These are phyloP conservation scores for Chloroceryle inda DNA, from an alignment of 2,797 vertebrate genomes.

Conservation along the genomic window DNA sequence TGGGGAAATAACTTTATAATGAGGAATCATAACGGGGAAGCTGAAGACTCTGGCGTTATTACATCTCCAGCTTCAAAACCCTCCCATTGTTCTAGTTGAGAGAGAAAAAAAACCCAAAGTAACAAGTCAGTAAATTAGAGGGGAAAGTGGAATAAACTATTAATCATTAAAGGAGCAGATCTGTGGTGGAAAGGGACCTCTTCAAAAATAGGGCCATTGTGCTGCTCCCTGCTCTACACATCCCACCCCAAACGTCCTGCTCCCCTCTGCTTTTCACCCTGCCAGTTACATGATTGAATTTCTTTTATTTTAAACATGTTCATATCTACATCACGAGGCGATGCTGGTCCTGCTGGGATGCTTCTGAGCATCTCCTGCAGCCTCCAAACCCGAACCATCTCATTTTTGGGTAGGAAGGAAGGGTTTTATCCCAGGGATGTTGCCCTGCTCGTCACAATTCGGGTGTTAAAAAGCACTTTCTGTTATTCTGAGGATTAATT, in stretches of 20 bases:
- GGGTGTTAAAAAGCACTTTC: not conserved
- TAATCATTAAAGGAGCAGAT: conserved; percentile 58
- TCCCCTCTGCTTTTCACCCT: not conserved
- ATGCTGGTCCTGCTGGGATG: not conserved
- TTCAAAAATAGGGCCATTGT: not conserved
- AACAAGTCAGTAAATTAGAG: conserved; percentile 58
- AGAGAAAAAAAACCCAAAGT: not conserved
- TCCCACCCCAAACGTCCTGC: not conserved
- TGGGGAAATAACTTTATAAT: conserved; percentile 79
- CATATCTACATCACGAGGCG: fast-evolving
- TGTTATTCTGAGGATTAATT: not conserved
- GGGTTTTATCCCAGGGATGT: not conserved
- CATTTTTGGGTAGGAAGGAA: not conserved
- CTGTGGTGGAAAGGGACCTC: not conserved
- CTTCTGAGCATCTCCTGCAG: not conserved
- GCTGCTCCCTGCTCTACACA: not conserved
- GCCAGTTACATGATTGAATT: fast-evolving
- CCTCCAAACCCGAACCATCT: not conserved
- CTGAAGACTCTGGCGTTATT: conserved; percentile 44
- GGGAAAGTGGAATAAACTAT: conserved; percentile 56
- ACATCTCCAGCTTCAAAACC: conserved; percentile 70
- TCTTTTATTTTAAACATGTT: not conserved
- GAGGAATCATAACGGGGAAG: conserved; percentile 67
- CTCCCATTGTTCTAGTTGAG: conserved; percentile 74
- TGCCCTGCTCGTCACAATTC: not conserved